A percentile compares a stretch with the other conserved stretches of the same genome.
These are phyloP conservation scores for Clinocottus analis DNA, from an alignment of 2,113 vertebrate genomes.

Conservation along the genomic window DNA sequence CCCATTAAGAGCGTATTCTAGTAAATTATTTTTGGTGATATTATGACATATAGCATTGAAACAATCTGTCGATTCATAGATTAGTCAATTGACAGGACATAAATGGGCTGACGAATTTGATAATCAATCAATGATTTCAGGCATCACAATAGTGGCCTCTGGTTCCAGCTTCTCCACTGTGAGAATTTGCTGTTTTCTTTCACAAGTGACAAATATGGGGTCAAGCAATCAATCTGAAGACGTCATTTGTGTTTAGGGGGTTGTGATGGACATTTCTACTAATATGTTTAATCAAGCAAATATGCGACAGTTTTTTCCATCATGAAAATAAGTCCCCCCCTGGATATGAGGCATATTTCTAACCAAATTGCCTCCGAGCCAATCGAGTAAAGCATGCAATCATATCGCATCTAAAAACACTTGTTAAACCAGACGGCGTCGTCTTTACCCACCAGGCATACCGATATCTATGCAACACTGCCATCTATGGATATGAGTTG, in stretches of 20 bases:
- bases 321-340: not conserved
- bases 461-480: slow-evolving; percentile 58
- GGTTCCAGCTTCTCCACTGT: not conserved
- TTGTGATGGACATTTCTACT: too few species aligned
- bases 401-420: not conserved
- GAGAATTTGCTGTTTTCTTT: not conserved
- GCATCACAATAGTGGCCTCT: not conserved
- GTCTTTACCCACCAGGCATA: not conserved
- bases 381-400: not conserved
- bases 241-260: not conserved
- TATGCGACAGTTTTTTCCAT: not conserved
- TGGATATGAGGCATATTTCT: not conserved
- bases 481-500: slow-evolving; percentile 62
- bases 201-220: not conserved
- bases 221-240: not conserved
- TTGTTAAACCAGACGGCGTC: not conserved
- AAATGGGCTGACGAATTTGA: not conserved
- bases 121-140: not conserved
- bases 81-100: not conserved
- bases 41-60: not conserved
- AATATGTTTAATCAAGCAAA: not conserved
- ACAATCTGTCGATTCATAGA: not conserved
- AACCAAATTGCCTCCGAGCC: not conserved
- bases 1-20: not conserved
- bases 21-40: not conserved